Percentiles rank a stretch among this genome's conserved stretches.
These are phyloP conservation scores for Lytechinus pictus DNA, from an alignment of 35 echinoderm and acorn worm species.

Conservation along the genomic window DNA sequence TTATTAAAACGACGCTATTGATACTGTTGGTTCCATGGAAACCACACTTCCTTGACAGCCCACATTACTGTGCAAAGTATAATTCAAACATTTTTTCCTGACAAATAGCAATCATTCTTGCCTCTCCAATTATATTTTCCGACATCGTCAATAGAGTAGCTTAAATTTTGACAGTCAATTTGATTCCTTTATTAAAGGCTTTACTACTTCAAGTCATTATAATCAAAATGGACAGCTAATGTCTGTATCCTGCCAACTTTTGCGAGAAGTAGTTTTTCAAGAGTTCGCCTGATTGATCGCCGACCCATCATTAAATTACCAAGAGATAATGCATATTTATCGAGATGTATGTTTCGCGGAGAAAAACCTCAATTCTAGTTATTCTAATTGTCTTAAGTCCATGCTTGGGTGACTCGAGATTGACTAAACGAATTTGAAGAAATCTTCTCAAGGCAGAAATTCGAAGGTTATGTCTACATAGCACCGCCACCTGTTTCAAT, in stretches of 20 bases:
- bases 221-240: neutral
- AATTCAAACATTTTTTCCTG: no score
- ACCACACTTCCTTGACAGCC: no score
- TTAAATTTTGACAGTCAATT: neutral
- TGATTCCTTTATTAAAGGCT: neutral
- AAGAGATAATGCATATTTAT: slow-evolving; percentile 56
- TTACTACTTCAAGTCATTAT: neutral
- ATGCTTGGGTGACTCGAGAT: slow-evolving; percentile 50
- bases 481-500: slow-evolving; percentile 52
- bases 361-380: slow-evolving; percentile 26
- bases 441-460: slow-evolving; percentile 56
- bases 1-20: no score
- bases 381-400: slow-evolving; percentile 52
- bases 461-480: slow-evolving; percentile 58
- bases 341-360: slow-evolving; percentile 44
- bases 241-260: neutral
- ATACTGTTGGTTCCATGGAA: no score
- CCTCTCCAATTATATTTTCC: neutral
- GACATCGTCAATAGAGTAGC: neutral
- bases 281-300: slow-evolving; percentile 51
- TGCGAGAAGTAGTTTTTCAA: neutral
- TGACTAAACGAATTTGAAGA: slow-evolving; percentile 48
- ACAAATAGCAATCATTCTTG: neutral
- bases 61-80: no score
- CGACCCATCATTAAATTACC: slow-evolving; percentile 39